Base-by-base conservation (phyloP, 1,140 invertebrate species). In the Pogonomyrmex barbatus region DNA sequence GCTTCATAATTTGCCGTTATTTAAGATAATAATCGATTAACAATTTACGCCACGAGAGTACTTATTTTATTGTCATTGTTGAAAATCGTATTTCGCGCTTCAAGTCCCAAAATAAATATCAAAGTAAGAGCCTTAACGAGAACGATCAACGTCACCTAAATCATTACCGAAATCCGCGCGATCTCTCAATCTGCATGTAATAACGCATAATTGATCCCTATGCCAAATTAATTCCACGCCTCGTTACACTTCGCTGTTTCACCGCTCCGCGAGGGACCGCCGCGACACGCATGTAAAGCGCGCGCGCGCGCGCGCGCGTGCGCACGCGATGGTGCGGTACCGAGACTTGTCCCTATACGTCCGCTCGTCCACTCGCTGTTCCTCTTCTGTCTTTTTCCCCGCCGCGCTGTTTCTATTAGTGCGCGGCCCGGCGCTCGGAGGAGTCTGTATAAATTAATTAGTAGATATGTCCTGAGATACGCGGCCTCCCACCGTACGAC, bases 361-460 rank as follows among this genome's bases (percentile, higher is more conserved):
- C 84, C 58, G 58, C 42, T 63, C 42, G 39, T 47, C n/a, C 45
- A 33, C 47, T 60, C n/a, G 24, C 24, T 54, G 60, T 8, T 33
- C 52, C 36, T 42, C 73, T n/a, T n/a, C n/a, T n/a, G n/a, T 65
- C 33, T 50, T 63, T 75, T 58, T 78, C 79, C 30, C 54, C 68
- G 14, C 68, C 45, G 50, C 77, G 71, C 58, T 76, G 88, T 90
- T 90, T 90, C 89, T 90, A 90, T 90, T 88, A 90, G 86, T 89
- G 88, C 89, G 88, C 89, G 85, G 82, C 45, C 88, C 88, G 73
- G 56, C n/a, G 39, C 85, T 89, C 88, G 82, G 70, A 73, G 45
- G 86, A 86, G 84, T 50, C 87, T 88, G 91, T 91, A 90, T 88
- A 88, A 92, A 92, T 92, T 92, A 91, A 92, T 92, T 91, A 91